phyloP scores from a whole-genome alignment of 1,140 invertebrate genomes.

The Aphaenogaster floridana region DNA sequence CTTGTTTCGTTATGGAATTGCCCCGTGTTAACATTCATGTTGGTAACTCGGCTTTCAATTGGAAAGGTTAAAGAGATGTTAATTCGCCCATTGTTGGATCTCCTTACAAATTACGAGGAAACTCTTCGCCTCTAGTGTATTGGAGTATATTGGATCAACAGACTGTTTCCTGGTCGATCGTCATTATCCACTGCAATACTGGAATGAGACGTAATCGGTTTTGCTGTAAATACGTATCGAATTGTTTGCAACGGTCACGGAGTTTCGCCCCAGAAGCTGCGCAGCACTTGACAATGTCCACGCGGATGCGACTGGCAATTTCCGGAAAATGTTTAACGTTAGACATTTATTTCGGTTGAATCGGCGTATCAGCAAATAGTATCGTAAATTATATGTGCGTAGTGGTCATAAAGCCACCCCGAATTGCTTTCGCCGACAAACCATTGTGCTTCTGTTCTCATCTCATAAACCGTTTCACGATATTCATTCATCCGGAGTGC shows the following conservation, averaged over 20 bases:
- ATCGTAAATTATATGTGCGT: conserved; percentile 29
- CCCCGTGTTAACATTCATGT: neutral
- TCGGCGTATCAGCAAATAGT: conserved; percentile 13
- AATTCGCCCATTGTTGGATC: neutral
- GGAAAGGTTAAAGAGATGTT: conserved; percentile 20
- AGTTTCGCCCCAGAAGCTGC: neutral
- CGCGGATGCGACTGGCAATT: neutral
- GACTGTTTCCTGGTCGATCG: neutral
- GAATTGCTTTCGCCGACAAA: conserved; percentile 17
- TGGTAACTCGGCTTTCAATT: neutral
- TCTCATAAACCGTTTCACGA: conserved; percentile 35
- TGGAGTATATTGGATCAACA: neutral
- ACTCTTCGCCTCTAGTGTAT: neutral
- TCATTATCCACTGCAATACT: neutral
- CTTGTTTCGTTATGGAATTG: neutral
- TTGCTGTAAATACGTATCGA: conserved; percentile 23
- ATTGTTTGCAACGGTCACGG: neutral
- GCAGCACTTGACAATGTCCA: neutral
- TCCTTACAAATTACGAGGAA: conserved; percentile 20
- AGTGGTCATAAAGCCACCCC: conserved; percentile 22
- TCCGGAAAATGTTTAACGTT: conserved; percentile 15
- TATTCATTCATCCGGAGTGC: conserved; percentile 46
- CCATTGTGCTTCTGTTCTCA: conserved; percentile 21
- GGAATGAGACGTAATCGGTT: conserved; percentile 31
- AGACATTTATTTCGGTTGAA: conserved; percentile 14